Evolutionary conservation across 2,888 invertebrate genomes (phyloP).

Genomic region (Eristalinus aeneus): DNA sequence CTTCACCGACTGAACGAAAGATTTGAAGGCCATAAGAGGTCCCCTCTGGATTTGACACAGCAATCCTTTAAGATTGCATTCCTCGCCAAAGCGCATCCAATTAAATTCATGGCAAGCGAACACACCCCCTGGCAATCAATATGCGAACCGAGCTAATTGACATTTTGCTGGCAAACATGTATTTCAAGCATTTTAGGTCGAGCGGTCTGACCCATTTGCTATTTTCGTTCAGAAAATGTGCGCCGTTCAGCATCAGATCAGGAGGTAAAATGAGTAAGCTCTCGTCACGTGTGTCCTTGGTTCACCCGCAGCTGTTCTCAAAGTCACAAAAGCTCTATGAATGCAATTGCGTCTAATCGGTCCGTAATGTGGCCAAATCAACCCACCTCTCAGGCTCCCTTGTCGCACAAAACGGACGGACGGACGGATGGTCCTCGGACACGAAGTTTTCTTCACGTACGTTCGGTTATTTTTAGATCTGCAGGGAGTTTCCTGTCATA

Average conservation of each 20-base stretch:
- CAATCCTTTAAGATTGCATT: neutral
- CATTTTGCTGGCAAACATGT: neutral
- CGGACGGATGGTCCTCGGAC: no score
- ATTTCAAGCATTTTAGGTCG: slow-evolving; percentile 25
- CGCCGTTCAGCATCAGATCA: neutral
- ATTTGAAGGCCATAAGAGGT: neutral
- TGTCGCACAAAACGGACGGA: neutral
- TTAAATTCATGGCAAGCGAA: neutral
- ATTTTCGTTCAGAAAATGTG: slow-evolving; percentile 23
- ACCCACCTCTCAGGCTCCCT: neutral
- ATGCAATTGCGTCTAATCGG: slow-evolving; percentile 2
- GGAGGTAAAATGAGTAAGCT: neutral
- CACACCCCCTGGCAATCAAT: neutral
- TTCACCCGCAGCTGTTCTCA: neutral
- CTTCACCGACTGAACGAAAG: no score
- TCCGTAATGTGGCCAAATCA: neutral
- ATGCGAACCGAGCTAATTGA: neutral
- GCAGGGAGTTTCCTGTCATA: slow-evolving; percentile 65
- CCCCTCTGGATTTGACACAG: neutral
- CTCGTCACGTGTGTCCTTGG: neutral
- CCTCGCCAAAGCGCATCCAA: neutral
- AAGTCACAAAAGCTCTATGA: neutral
- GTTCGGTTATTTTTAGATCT: slow-evolving; percentile 46
- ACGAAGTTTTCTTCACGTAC: neutral
- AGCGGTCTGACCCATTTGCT: slow-evolving; percentile 26